Evolutionary conservation across 1,140 invertebrate genomes (phyloP), one percentile per base, ranked within the genome.

Genomic region (Drosophila grimshawi): DNA sequence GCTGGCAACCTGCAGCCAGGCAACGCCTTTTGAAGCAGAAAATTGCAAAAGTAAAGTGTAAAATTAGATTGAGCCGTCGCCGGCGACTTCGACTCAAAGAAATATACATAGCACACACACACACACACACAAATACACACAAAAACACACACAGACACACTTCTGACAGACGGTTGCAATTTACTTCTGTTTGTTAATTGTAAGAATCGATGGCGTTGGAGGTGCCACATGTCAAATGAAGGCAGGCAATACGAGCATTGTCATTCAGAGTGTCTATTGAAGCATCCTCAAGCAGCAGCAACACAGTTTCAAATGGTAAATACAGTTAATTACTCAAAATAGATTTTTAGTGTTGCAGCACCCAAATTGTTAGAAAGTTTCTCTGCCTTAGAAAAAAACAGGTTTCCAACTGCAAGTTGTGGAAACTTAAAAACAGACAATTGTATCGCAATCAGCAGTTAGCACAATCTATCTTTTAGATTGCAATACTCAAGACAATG

Each of bases 41-140:
- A 78, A 78, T 78, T 78, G 73, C 76, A 78, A 66, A 78, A 78
- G 71, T 78, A 78, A 78, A 78, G 76, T 78, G 72, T 61, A 76
- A 78, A 78, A 78, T 78, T 78, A 78, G 76, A 76, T 66, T 66
- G 60, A 70, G 35, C 29, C 49, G 59, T 33, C 49, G 37, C 6
- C 57, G n/a, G 37, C 33, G 59, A 67, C 39, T 53, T 56, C 39
- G 48, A 64, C 65, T 66, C 72, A 78, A 78, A 78, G 76, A 76
- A 78, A 78, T 64, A 27, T 64, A 35, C 66, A 46, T n/a, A 35
- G 46, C 32, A 63, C 48, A 72, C 63, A 8, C 11, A 72, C 27
- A 35, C 30, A 56, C 3, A 56, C 4, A 60, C 33, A 41, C 10
- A 33, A 19, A 46, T 43, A 49, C 33, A 60, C 59, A 46, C 55